Conservation (phyloP, 2,888 invertebrate genomes). For the Drosophila kambysellisi region DNA sequence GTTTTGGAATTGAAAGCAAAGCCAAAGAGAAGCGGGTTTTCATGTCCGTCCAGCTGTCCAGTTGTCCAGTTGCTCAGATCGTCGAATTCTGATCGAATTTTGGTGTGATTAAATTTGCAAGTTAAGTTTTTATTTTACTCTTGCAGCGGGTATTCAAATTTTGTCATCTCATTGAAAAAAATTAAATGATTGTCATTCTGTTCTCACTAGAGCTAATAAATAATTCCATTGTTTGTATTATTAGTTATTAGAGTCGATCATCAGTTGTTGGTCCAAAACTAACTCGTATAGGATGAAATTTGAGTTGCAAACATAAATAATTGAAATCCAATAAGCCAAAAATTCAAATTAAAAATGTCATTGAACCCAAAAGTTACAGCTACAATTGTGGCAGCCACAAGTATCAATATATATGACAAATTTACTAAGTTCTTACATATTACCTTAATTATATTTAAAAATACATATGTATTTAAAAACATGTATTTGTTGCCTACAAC, state of each 20-base stretch:
- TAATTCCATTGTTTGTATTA: background rate
- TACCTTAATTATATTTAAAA: background rate
- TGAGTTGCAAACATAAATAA: slow-evolving; percentile 25
- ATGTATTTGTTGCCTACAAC: background rate
- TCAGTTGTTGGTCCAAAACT: slow-evolving; percentile 16
- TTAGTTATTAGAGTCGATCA: background rate
- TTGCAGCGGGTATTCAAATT: background rate
- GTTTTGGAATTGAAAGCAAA: slow-evolving; percentile 19
- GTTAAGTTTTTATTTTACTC: slow-evolving; percentile 31
- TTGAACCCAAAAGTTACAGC: slow-evolving; percentile 28
- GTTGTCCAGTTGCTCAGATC: slow-evolving; percentile 43
- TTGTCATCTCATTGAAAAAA: background rate
- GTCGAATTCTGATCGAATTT: slow-evolving; percentile 49
- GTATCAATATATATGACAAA: background rate
- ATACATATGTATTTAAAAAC: background rate
- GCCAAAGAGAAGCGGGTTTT: slow-evolving; percentile 47
- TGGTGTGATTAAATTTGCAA: slow-evolving; percentile 52
- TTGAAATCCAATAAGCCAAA: slow-evolving; percentile 34
- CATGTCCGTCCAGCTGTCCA: slow-evolving; percentile 12
- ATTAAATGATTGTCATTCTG: background rate
- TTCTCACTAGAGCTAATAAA: background rate
- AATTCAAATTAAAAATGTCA: slow-evolving; percentile 31
- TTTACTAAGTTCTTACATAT: background rate
- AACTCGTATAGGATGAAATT: slow-evolving; percentile 19
- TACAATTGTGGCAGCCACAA: background rate